Evolutionary conservation across 2,888 invertebrate species (phyloP), one percentile per base, ranked within the genome.

Genomic region (Drosophila formosana): DNA sequence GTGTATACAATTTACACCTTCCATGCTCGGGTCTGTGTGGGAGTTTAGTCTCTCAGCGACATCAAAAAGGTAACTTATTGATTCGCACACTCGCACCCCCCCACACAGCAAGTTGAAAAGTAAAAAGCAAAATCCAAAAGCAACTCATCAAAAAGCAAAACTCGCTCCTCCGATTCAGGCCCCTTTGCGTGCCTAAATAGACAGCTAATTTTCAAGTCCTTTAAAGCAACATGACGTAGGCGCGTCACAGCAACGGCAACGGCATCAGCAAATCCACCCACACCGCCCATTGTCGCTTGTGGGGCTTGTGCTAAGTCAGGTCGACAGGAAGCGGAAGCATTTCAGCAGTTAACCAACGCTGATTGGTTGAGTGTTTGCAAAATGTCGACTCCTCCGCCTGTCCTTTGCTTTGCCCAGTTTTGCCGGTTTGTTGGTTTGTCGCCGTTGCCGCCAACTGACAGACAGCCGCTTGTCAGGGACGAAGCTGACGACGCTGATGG

Each of bases 151-250:
- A 47, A 46, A 41, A 50, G 43, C 62, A 62, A 26, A 72, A 52
- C 47, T 53, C 60, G 47, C 45, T 45, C n/a, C 53, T 32, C 30
- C 39, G 41, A 9, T 13, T 34, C 46, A 8, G 18, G 28, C 41
- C 43, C 50, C 60, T 46, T 84, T 66, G 87, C 82, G 87, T 86
- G 81, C 72, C 83, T 85, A 85, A 88, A 88, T 86, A 85, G 85
- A 86, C 88, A 88, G 86, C 85, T 85, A 85, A 85, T 85, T 85
- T 88, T 88, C 61, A 85, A 74, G 83, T 75, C 75, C 72, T 88
- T 82, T 73, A 82, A 79, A 80, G 80, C 71, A 34, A 66, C 75
- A 79, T 85, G 85, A 85, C 83, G 83, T 82, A 73, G 85, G 75
- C 78, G 63, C 70, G 68, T 70, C 72, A 67, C 64, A 26, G 51